Base-by-base conservation (phyloP, 2,888 invertebrate genomes). In the Sphaeridia pumilis region DNA sequence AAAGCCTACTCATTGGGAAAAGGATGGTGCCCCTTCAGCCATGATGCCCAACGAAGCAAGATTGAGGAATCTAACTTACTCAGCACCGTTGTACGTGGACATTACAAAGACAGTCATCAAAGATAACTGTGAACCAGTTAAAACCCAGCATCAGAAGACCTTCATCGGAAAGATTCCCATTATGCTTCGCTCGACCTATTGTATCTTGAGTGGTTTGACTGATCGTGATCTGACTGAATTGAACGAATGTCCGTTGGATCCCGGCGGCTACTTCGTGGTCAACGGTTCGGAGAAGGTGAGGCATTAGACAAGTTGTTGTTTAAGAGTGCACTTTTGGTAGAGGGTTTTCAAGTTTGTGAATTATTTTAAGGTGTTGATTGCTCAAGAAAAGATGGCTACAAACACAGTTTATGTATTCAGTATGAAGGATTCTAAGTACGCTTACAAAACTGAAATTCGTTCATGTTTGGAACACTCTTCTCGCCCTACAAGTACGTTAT, bases 11-110 rank as follows among this genome's bases (percentile, higher is more conserved):
- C 98, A 99, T 77, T 99, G 98, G 98, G 98, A 99, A 72, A 98
- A 98, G 74, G 98, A 98, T 76, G 98, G 98, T 69, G 92, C 95
- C 0, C 95, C 97, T 14, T 88, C 90, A 54, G 94, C 95, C 55
- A 95, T 99, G 95, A 98, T 98, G 94, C 98, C 98, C 0, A 99
- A 98, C 69, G 98, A 98, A 73, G 98, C 98, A 3, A 80, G 98
- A 58, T 77, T 99, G 49, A 78, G 98, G 54, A 99, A 98, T 74
- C 75, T 97, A 36, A 95, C 95, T 0, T 98, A 98, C 72, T 95
- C 97, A 0, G 97, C 98, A 1, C 98, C 98, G 1, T 75, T 99
- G 0, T 99, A 98, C 73, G 97, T 99, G 0, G 98, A 99, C 71
- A 97, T 98, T 55, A 92, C 90, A 0, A 98, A 99, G 75, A 94